Evolutionary conservation across 2,113 vertebrate species (phyloP).

Genomic region (Rhinichthys klamathensis): DNA sequence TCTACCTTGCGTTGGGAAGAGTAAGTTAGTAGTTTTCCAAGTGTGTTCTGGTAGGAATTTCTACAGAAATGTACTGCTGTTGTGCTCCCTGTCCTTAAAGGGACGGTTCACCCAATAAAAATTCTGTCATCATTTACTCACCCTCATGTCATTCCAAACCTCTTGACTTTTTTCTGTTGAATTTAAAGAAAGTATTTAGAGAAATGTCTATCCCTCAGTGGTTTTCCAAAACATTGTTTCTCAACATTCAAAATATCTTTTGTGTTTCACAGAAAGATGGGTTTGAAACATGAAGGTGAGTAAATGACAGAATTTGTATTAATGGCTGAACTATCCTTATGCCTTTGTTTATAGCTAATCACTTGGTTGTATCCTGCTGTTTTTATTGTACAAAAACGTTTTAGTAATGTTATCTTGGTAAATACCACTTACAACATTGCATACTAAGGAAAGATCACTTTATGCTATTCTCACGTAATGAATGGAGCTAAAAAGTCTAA

Average conservation of each 20-base stretch:
- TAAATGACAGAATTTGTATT: no score
- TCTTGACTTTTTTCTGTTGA: neutral
- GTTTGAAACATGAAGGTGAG: neutral
- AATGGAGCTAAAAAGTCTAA: neutral
- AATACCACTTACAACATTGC: neutral
- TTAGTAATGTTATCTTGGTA: neutral
- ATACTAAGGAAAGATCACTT: neutral
- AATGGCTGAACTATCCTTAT: no score
- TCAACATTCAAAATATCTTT: neutral
- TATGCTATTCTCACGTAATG: neutral
- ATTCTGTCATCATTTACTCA: neutral
- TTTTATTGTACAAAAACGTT: neutral
- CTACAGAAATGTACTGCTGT: neutral
- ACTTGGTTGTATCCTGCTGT: neutral
- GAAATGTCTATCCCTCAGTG: neutral
- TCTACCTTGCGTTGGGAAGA: conserved; percentile 7
- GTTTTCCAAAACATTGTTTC: neutral
- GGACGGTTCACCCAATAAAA: neutral
- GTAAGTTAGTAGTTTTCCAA: neutral
- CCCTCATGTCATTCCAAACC: no score
- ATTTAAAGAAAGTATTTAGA: no score
- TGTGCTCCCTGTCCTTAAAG: neutral
- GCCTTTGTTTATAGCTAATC: neutral
- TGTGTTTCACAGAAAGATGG: neutral
- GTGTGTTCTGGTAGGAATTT: neutral